phyloP scores from a whole-genome alignment of 1,140 invertebrate species.

The Drosophila micromelanica region DNA sequence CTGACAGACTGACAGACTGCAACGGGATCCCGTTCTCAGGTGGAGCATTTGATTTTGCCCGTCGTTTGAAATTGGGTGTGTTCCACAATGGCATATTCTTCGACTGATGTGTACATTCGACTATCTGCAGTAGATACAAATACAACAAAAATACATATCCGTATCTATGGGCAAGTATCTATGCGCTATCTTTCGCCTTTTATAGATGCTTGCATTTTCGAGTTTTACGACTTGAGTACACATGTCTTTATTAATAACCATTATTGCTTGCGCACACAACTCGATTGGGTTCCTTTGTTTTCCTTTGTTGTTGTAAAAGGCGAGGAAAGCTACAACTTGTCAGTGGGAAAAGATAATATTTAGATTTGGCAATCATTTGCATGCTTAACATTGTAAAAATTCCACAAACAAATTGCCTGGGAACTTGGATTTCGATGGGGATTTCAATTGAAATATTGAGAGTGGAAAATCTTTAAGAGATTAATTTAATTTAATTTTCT shows the following conservation, averaged over 20 bases:
- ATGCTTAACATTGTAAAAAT: conserved; percentile 3
- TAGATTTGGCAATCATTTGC: conserved; percentile 34
- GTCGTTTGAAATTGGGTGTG: conserved; percentile 72
- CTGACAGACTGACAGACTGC: conserved; percentile 32
- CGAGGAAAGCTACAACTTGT: conserved; percentile 39
- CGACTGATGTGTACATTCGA: conserved; percentile 49
- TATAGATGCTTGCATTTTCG: conserved; percentile 67
- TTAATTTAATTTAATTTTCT: not conserved
- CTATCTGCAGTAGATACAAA: conserved; percentile 47
- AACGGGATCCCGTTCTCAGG: conserved; percentile 23
- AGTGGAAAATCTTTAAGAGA: too few relatives aligned
- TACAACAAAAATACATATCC: not conserved
- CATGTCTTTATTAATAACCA: conserved; percentile 78
- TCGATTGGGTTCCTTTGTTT: conserved; percentile 54
- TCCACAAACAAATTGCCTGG: conserved; percentile 1
- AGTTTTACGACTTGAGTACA: conserved; percentile 69
- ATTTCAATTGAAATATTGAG: too few relatives aligned
- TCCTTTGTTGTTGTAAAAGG: conserved; percentile 42
- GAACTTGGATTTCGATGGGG: not conserved
- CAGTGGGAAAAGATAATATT: conserved; percentile 48
- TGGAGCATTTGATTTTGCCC: conserved; percentile 57
- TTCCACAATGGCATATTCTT: conserved; percentile 60
- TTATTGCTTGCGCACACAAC: conserved; percentile 61
- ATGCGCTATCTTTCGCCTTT: conserved; percentile 26
- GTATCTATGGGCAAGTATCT: conserved; percentile 19